Conservation (phyloP, 2,888 invertebrate genomes). For the Hirtodrosophila trivittata region DNA sequence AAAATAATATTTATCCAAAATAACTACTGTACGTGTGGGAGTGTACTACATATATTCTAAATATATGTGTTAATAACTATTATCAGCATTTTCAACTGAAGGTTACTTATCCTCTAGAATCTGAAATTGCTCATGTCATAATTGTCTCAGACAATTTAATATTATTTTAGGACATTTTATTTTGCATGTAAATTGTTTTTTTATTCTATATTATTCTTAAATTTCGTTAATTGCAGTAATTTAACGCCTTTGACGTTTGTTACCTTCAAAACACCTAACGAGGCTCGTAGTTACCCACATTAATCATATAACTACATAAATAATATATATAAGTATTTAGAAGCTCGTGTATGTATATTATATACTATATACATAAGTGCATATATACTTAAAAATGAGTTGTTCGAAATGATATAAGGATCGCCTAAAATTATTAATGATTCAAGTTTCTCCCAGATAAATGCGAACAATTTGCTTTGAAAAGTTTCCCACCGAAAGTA, state of each 20-base stretch:
- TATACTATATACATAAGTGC: conserved; percentile 2
- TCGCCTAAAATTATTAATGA: conserved; percentile 25
- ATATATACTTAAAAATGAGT: conserved; percentile 38
- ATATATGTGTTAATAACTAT: background rate
- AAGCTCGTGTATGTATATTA: background rate
- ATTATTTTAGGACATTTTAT: too few species aligned
- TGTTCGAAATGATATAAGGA: conserved; percentile 33
- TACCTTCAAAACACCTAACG: conserved; percentile 54
- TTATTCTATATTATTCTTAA: background rate
- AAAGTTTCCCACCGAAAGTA: too few species aligned
- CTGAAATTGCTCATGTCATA: too few species aligned
- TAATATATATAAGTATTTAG: background rate
- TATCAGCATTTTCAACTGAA: too few species aligned
- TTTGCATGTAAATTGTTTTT: too few species aligned
- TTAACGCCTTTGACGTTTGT: conserved; percentile 59
- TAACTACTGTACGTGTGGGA: too few species aligned
- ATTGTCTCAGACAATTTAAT: too few species aligned
- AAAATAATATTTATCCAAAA: background rate
- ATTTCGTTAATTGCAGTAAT: conserved; percentile 48
- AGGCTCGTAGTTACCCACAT: conserved; percentile 34
- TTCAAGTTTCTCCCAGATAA: background rate
- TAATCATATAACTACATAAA: conserved; percentile 37
- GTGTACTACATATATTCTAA: background rate
- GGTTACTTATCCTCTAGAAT: too few species aligned
- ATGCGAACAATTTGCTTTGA: too few species aligned